Base-by-base conservation (phyloP, 1,140 invertebrate species). In the Scaptodrosophila lebanonensis region DNA sequence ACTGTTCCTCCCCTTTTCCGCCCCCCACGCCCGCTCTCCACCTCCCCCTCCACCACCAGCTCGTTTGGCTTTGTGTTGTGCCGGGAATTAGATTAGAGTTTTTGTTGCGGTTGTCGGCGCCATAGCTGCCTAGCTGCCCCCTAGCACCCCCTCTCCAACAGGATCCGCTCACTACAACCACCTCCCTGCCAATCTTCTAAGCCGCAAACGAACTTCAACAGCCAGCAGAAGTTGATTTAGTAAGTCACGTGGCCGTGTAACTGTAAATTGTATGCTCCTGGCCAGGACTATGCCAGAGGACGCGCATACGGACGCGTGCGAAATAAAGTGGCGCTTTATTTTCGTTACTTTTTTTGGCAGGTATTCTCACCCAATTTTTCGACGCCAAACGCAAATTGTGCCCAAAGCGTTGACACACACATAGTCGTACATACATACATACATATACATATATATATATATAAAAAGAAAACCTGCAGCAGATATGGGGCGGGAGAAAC, bases 231-330 rank as follows among this genome's bases (percentile, higher is more conserved):
- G 70, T 84, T 84, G 70, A 84, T 84, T 84, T 84, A 82, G 82
- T 79, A 66, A 82, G 79, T 82, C 75, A 84, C 79, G 82, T 84
- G 73, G 82, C 73, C 56, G 63, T 54, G 59, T 48, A 68, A 61
- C 73, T 73, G 75, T 65, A 84, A 79, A 84, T 84, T 84, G 66
- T 53, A 61, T 53, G 61, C 50, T 66, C 54, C 70, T 30, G 52
- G n/a, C n/a, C n/a, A n/a, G n/a, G n/a, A n/a, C n/a, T n/a, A n/a
- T n/a, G n/a, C n/a, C n/a, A n/a, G n/a, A n/a, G n/a, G n/a, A n/a
- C n/a, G n/a, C n/a, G n/a, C n/a, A 3, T 44, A 9, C 20, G n/a
- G 20, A 47, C 18, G 30, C 38, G 57, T 39, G 57, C 33, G 44
- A 32, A 48, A 61, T 48, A 63, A 64, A 63, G 59, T 64, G 59